Base-by-base conservation (phyloP, 2,888 invertebrate genomes). In the Tuta absoluta region DNA sequence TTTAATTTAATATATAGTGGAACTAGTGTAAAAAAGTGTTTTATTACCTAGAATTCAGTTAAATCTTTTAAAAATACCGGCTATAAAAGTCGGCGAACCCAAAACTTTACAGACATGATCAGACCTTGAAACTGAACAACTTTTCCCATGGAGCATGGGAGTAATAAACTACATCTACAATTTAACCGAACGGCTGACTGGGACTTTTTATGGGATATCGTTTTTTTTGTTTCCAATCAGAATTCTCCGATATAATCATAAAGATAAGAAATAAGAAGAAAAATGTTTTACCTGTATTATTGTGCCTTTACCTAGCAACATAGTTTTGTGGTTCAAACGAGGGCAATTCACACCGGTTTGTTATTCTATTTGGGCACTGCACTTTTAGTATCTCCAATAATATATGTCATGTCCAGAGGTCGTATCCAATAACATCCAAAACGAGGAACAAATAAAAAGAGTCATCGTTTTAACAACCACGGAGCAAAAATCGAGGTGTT, bases 381-480 rank as follows among this genome's bases (percentile, higher is more conserved):
- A 56, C 56, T 33, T 56, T 56, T 24, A 28, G 24, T 53, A 53
- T 53, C 23, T 23, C 5, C 14, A 62, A 12, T 33, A n/a, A 62
- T 14, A 62, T 14, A 41, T 41, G 38, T 38, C 38, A 12, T n/a
- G n/a, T 41, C 45, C 45, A 17, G 45, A 45, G 45, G 45, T 45
- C 45, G 45, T 45, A n/a, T 45, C 45, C n/a, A 33, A 33, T 17
- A 33, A 33, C 11, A 23, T 53, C 21, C n/a, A n/a, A 11, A n/a
- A 28, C 12, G 23, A 62, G 59, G 59, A 64, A 59, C 23, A 23
- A 45, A 59, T 37, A 45, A 41, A 58, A 41, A 24, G 45, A 24
- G 21, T 45, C 59, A 45, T 19, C 19, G 45, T 38, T 59, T 59
- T 23, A 41, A 56, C 56, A 28, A 33, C 17, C 33, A 28, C 33